Percentiles rank a stretch among this genome's conserved stretches.
These are phyloP conservation scores for Isotomurus palustris DNA, from an alignment of 2,888 invertebrate genomes.

Conservation along the genomic window DNA sequence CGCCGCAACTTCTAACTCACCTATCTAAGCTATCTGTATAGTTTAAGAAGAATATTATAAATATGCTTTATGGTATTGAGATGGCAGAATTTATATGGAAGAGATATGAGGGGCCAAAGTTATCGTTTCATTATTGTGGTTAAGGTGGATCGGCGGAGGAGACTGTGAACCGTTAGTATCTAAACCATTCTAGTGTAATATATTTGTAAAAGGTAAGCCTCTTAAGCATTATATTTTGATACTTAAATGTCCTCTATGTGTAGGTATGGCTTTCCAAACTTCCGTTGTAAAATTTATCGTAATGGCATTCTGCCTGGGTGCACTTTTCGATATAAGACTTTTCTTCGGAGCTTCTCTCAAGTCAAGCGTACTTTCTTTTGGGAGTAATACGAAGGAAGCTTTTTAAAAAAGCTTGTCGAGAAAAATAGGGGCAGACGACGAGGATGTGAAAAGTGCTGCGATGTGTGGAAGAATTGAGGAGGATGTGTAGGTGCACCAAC, in stretches of 20 bases:
- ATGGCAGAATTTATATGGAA: too few species aligned
- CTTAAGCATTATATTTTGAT: too few species aligned
- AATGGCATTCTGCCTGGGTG: slow-evolving; percentile 28
- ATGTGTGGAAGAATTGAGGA: not conserved
- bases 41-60: too few species aligned
- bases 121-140: too few species aligned
- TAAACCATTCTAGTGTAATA: too few species aligned
- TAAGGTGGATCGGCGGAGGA: too few species aligned
- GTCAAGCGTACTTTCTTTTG: slow-evolving; percentile 10
- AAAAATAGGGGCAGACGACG: not conserved
- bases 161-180: too few species aligned
- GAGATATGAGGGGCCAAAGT: too few species aligned
- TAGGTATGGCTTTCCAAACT: slow-evolving; percentile 20
- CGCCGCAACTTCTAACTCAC: too few species aligned
- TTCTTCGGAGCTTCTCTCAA: slow-evolving; percentile 3
- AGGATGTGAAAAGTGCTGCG: slow-evolving; percentile 16
- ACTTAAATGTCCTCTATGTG: not conserved
- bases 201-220: too few species aligned
- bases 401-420: not conserved
- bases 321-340: slow-evolving; percentile 16
- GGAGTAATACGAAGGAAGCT: not conserved
- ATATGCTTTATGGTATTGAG: too few species aligned
- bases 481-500: slow-evolving; percentile 3
- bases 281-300: slow-evolving; percentile 33
- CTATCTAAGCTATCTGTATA: too few species aligned